phyloP scores from a whole-genome alignment of 1,140 invertebrate genomes.

The Drusus annulatus region DNA sequence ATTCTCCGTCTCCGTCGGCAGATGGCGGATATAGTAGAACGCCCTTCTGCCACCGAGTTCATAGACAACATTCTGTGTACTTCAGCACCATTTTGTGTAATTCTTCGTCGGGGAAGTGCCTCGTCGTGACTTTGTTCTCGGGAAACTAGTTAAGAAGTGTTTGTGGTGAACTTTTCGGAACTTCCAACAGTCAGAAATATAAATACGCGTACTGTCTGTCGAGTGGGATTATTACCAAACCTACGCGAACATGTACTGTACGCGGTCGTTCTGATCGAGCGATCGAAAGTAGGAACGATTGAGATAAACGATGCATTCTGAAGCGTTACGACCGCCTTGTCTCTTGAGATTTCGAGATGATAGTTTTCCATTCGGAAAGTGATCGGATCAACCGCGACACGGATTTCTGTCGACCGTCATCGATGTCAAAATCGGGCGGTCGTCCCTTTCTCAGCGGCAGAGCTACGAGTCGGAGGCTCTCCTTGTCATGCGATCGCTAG shows the following conservation, averaged over 20 bases:
- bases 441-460: slow-evolving; percentile 1
- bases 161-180: not conserved
- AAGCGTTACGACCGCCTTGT: slow-evolving; percentile 2
- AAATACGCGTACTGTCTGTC: slow-evolving; percentile 24
- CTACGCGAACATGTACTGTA: slow-evolving; percentile 40
- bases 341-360: slow-evolving; percentile 20
- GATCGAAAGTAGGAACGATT: slow-evolving; percentile 43
- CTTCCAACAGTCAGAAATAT: not conserved
- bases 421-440: slow-evolving; percentile 41
- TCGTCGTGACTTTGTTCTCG: slow-evolving; percentile 15
- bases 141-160: slow-evolving; percentile 29
- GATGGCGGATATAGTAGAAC: slow-evolving; percentile 48
- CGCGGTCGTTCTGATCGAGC: slow-evolving; percentile 38
- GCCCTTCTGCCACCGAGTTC: slow-evolving; percentile 41
- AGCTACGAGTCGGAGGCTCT: not conserved
- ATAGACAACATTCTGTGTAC: slow-evolving; percentile 45
- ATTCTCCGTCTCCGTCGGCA: slow-evolving; percentile 47
- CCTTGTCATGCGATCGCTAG: slow-evolving; percentile 43
- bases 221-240: slow-evolving; percentile 40
- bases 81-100: slow-evolving; percentile 49
- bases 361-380: slow-evolving; percentile 21
- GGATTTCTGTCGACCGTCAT: slow-evolving; percentile 27
- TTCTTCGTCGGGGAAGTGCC: slow-evolving; percentile 37
- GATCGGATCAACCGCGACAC: slow-evolving; percentile 22
- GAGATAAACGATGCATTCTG: slow-evolving; percentile 42